Conservation (phyloP, 1,140 invertebrate genomes). For the Macrobrachium nipponense region DNA sequence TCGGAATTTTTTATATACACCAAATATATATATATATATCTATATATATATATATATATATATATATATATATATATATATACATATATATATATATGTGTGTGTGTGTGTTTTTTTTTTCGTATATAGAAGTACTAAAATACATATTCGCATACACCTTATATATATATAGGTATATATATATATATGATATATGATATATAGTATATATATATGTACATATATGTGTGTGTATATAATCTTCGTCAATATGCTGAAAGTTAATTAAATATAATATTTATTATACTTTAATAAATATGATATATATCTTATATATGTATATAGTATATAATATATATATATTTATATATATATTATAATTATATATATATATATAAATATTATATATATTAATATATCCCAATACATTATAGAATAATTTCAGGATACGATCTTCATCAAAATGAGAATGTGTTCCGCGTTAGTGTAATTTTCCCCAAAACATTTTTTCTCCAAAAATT, state of each 20-base stretch:
- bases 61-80: slow-evolving; percentile 20
- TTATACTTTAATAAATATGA: too few relatives aligned
- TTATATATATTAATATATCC: slow-evolving; percentile 9
- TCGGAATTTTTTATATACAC: neutral
- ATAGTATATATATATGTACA: neutral
- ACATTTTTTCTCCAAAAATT: too few relatives aligned
- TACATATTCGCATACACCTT: neutral
- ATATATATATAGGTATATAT: slow-evolving; percentile 12
- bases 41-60: slow-evolving; percentile 20
- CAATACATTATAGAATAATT: too few relatives aligned
- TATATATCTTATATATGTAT: slow-evolving; percentile 12
- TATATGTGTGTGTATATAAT: neutral
- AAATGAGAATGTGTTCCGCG: too few relatives aligned
- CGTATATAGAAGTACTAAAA: neutral
- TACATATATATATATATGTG: neutral
- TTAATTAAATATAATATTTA: too few relatives aligned
- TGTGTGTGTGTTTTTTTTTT: neutral
- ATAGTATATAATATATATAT: slow-evolving; percentile 2
- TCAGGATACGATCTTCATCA: too few relatives aligned
- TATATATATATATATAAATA: slow-evolving; percentile 12
- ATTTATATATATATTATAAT: slow-evolving; percentile 1
- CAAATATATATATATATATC: slow-evolving; percentile 7
- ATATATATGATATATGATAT: slow-evolving; percentile 13
- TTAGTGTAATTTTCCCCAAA: too few relatives aligned
- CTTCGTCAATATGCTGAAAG: too few relatives aligned